phyloP scores from a whole-genome alignment of 2,888 invertebrate species.

The Tinea pellionella region DNA sequence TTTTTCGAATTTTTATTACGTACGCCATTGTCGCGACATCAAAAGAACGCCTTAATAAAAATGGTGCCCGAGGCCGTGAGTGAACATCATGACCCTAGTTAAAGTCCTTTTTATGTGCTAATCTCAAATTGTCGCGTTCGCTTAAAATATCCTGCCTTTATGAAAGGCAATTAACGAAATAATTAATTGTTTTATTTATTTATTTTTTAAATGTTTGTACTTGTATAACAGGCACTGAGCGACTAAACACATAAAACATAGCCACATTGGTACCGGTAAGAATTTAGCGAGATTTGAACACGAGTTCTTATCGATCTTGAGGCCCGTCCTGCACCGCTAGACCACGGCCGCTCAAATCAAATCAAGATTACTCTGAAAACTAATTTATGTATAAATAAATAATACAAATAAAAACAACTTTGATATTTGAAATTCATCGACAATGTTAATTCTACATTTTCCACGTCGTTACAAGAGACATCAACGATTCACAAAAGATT shows the following conservation, averaged over 20 bases:
- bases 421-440: neutral
- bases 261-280: too few relatives aligned
- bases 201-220: neutral
- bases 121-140: conserved; percentile 7
- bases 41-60: conserved; percentile 32
- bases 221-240: too few relatives aligned
- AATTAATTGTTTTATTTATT: neutral
- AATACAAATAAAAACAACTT: neutral
- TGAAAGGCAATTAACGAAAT: neutral
- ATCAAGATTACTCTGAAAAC: neutral
- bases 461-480: neutral
- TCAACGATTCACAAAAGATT: neutral
- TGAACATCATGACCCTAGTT: neutral
- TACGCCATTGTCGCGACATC: conserved; percentile 29
- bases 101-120: conserved; percentile 23
- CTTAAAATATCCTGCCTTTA: neutral
- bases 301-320: too few relatives aligned
- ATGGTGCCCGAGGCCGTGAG: conserved; percentile 13
- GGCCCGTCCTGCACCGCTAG: too few relatives aligned
- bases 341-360: too few relatives aligned
- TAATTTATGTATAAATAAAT: neutral
- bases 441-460: neutral
- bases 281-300: too few relatives aligned
- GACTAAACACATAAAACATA: too few relatives aligned
- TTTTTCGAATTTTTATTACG: conserved; percentile 32